Conservation (phyloP, 2,888 invertebrate species). For the Balanococcus diminutus region DNA sequence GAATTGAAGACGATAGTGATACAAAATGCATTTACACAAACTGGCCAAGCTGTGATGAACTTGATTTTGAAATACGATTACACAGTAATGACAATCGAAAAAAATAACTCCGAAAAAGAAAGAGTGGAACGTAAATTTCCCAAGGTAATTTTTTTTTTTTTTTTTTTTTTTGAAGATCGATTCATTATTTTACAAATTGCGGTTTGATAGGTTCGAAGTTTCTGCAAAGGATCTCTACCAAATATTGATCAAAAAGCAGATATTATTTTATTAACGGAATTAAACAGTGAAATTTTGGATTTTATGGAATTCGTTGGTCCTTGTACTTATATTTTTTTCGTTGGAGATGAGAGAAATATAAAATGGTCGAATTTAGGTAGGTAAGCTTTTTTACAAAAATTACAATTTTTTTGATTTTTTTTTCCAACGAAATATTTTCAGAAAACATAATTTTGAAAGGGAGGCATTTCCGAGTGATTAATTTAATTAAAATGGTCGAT, state of each 20-base stretch:
- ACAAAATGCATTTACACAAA: not conserved
- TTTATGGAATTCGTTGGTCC: not conserved
- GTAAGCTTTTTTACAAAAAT: not conserved
- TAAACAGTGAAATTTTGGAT: not conserved
- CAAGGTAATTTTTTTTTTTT: not conserved
- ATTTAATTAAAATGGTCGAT: not conserved
- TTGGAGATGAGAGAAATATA: not conserved
- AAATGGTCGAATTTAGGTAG: not conserved
- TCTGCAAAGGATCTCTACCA: not conserved
- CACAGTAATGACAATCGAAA: conserved; percentile 3
- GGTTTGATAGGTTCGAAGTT: not conserved
- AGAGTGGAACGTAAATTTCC: not conserved
- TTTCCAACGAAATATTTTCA: not conserved
- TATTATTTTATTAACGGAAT: not conserved
- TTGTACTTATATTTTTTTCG: not conserved
- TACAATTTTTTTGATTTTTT: not conserved
- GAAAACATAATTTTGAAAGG: not conserved
- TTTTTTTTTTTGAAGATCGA: not conserved
- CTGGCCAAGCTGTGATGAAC: not conserved
- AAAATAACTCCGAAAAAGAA: not conserved
- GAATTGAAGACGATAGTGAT: not conserved
- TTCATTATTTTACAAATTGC: not conserved
- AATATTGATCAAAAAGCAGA: not conserved
- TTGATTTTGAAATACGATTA: not conserved
- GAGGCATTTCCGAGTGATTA: not conserved